Conservation (phyloP, 2,888 invertebrate species). For the Falcaria lacertinaria region DNA sequence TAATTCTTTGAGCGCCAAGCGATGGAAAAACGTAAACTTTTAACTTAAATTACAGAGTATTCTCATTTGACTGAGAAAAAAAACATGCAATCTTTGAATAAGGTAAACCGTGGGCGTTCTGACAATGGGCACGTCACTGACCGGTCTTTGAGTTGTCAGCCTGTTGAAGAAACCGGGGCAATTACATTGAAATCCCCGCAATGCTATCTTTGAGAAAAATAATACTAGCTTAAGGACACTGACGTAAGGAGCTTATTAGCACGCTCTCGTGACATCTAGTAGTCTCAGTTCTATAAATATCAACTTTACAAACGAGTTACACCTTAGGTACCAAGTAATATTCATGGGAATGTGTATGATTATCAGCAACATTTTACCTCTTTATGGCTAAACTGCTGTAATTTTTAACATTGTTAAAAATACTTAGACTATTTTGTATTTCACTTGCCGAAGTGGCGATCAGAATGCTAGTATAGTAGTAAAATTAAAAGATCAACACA, state of each 20-base stretch:
- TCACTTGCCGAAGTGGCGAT: no score
- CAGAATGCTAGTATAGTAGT: no score
- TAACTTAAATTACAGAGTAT: conserved; percentile 15
- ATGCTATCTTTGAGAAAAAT: conserved; percentile 74
- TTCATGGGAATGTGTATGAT: no score
- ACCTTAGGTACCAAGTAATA: no score
- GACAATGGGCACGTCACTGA: conserved; percentile 74
- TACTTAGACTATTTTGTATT: no score
- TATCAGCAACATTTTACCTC: no score
- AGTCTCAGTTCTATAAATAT: conserved; percentile 29
- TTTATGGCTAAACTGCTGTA: no score
- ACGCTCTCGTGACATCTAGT: conserved; percentile 47
- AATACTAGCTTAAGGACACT: conserved; percentile 61
- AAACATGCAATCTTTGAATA: conserved; percentile 68
- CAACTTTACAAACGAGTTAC: neutral
- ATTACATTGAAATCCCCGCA: conserved; percentile 76
- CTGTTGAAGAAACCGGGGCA: conserved; percentile 75
- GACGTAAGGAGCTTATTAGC: conserved; percentile 74
- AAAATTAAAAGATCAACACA: no score
- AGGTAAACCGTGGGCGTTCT: conserved; percentile 73
- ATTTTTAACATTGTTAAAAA: no score
- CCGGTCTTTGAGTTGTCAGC: conserved; percentile 76
- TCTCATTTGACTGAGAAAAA: conserved; percentile 50
- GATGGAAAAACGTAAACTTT: conserved; percentile 1
- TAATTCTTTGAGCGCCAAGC: conserved; percentile 26